Base-by-base conservation (phyloP, 2,113 vertebrate species). In the Corydoras maculifer region DNA sequence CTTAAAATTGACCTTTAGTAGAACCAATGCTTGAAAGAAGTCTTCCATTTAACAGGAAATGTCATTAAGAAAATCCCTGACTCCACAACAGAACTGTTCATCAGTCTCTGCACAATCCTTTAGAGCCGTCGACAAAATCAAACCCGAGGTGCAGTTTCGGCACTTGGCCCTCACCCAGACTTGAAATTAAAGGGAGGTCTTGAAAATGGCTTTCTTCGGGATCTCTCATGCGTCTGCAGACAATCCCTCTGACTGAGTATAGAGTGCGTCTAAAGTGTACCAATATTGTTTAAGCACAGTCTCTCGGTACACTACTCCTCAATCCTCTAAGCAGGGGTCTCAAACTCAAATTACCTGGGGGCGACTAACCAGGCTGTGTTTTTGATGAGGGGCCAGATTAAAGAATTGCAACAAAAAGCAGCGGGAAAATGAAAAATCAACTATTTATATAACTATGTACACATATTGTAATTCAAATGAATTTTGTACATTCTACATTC, bases 11-110 rank as follows among this genome's bases (percentile, higher is more conserved):
- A 43, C 35, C 35, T 43, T 43, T 43, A 1, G 35, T 43, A 43
- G 35, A 43, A 43, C 35, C 35, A 43, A 43, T 43, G 35, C 7
- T 43, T 43, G 35, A 43, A 60, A 25, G 10, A 12, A 30, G 3
- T 25, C 3, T 11, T 59, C 15, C 15, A 59, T 32, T 32, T 60
- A 50, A 69, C 25, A 2, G 13, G 35, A 29, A 29, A 7, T 49
- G 66, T 60, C 48, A 70, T 70, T 72, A 70, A 62, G 58, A 63
- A 75, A 77, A 70, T 4, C 30, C 73, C 69, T 77, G 73, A 77
- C 66, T 75, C 35, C 53, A 73, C 68, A 68, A 63, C 51, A 63
- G 61, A 53, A 1, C n/a, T 13, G 50, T 55, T 11, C 31, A 62
- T 43, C 25, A 59, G 14, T 14, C 3, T 43, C 60, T 51, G 65